Conservation (phyloP, 2,113 vertebrate species). For the Clupea harengus region DNA sequence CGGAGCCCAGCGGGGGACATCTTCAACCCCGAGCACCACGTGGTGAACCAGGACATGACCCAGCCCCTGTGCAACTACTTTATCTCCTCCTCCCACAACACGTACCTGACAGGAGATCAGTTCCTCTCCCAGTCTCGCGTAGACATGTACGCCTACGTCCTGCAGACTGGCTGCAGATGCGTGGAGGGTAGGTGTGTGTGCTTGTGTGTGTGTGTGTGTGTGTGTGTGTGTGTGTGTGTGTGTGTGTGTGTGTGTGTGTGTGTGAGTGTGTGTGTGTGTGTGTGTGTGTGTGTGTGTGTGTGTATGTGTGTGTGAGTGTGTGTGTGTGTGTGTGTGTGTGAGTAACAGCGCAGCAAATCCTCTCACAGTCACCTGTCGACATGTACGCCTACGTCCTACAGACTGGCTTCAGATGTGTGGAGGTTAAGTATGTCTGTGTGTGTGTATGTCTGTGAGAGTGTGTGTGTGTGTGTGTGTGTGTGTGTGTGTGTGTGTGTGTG, state of each 20-base stretch:
- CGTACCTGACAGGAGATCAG: constrained; percentile 94
- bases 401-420: too few species aligned
- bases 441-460: background rate
- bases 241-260: background rate
- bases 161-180: constrained; percentile 91
- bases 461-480: background rate
- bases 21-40: constrained; percentile 86
- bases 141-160: constrained; percentile 93
- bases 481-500: background rate
- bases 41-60: constrained; percentile 90
- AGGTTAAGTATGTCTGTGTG: background rate
- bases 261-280: background rate
- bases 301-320: constrained; percentile 4
- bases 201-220: background rate
- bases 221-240: too few species aligned
- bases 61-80: constrained; percentile 87
- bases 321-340: background rate
- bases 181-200: constrained; percentile 80
- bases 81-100: constrained; percentile 94
- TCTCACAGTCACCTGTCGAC: too few species aligned
- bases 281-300: too few species aligned
- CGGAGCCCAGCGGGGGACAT: constrained; percentile 88
- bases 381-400: too few species aligned
- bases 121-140: constrained; percentile 90
- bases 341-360: too few species aligned